phyloP scores from a whole-genome alignment of 2,888 invertebrate species.

The Leucoptera coffeella region DNA sequence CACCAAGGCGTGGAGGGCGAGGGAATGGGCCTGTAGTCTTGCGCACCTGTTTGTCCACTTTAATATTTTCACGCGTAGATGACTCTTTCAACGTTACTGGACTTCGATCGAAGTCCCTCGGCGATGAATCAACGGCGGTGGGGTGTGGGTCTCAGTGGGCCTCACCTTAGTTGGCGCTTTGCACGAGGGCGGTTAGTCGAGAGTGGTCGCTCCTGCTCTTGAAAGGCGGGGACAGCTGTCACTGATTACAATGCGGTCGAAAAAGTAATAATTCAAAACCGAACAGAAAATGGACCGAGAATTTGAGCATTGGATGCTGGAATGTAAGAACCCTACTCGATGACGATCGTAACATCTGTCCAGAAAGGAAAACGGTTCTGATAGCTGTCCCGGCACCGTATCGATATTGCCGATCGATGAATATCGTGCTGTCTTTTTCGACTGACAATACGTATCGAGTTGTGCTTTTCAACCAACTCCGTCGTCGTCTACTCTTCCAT shows the following conservation, averaged over 20 bases:
- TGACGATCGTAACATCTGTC: no score
- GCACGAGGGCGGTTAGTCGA: constrained; percentile 10
- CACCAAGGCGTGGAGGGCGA: no score
- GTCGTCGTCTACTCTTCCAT: no score
- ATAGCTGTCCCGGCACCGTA: constrained; percentile 3
- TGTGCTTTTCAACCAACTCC: no score
- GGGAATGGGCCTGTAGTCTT: no score
- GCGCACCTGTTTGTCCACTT: constrained; percentile 7
- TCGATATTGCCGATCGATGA: constrained; percentile 4
- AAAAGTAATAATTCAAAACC: constrained; percentile 2
- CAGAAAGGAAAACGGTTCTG: constrained; percentile 6
- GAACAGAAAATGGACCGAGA: not conserved
- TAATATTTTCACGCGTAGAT: constrained; percentile 8
- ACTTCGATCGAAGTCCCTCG: constrained; percentile 7
- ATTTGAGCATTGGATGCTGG: constrained; percentile 3
- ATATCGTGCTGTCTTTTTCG: no score
- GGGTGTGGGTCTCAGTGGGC: constrained; percentile 5
- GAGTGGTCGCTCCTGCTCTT: no score
- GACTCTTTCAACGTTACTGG: constrained; percentile 4
- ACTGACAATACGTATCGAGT: no score
- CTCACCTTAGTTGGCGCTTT: constrained; percentile 7
- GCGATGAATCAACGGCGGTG: constrained; percentile 7
- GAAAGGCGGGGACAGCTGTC: constrained; percentile 4
- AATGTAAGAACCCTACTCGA: constrained; percentile 6
- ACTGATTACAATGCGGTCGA: constrained; percentile 5